A percentile compares a stretch with the other conserved stretches of the same genome.
phyloP scores from a whole-genome alignment of 2,888 invertebrate genomes.

The Caenorhabditis wallacei region DNA sequence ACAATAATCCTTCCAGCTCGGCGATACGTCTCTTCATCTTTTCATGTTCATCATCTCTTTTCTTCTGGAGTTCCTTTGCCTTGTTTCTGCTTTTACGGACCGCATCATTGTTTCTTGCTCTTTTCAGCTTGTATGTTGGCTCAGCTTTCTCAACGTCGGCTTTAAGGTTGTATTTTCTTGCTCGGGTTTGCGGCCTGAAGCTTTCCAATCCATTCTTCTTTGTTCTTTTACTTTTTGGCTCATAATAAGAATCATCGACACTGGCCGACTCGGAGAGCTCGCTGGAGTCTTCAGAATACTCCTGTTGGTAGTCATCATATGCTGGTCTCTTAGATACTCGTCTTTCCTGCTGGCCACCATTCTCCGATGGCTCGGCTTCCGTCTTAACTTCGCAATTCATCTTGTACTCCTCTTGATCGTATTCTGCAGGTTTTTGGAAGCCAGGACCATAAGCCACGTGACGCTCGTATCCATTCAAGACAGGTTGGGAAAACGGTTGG shows the following conservation, averaged over 20 bases:
- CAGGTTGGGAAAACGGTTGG: conserved; percentile 29
- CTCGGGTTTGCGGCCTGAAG: conserved; percentile 63
- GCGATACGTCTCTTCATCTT: conserved; percentile 47
- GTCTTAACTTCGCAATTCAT: conserved; percentile 55
- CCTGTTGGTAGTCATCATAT: conserved; percentile 20
- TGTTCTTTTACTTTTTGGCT: conserved; percentile 28
- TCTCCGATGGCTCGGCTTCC: background rate
- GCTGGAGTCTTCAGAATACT: conserved; percentile 16
- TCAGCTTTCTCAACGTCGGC: conserved; percentile 67
- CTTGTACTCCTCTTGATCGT: conserved; percentile 41
- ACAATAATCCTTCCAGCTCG: conserved; percentile 45
- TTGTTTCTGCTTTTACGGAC: conserved; percentile 72
- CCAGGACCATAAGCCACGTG: conserved; percentile 45
- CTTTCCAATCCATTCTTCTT: conserved; percentile 21
- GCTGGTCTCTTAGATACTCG: conserved; percentile 31
- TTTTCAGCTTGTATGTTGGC: conserved; percentile 69
- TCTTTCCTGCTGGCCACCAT: background rate
- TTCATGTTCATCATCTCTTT: conserved; percentile 57
- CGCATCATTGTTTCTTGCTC: conserved; percentile 74
- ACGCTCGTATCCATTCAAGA: conserved; percentile 45
- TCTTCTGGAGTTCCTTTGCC: conserved; percentile 65
- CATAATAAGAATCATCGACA: conserved; percentile 38
- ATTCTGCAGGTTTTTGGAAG: conserved; percentile 33
- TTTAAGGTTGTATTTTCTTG: conserved; percentile 68
- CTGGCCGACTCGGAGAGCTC: conserved; percentile 25